phyloP scores from a whole-genome alignment of 64 coral and sea anemone species.

The Platygyra sinensis region DNA sequence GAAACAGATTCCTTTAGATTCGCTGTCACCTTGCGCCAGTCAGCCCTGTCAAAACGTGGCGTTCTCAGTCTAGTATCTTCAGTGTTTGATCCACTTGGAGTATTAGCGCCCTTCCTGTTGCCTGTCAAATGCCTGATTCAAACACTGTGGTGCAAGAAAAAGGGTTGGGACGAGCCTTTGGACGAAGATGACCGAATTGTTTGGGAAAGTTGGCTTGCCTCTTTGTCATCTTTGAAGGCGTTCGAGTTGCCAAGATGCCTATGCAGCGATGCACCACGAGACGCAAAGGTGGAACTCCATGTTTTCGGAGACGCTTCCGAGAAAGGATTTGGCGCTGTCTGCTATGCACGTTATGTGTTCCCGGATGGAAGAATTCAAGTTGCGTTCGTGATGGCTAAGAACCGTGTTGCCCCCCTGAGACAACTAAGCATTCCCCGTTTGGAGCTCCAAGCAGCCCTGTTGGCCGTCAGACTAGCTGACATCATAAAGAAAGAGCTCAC shows the following conservation, averaged over 20 bases:
- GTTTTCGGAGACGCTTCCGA: conserved; percentile 58
- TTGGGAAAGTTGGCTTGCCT: conserved; percentile 27
- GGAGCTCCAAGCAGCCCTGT: conserved; percentile 55
- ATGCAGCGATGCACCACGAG: neutral
- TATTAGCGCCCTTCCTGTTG: conserved; percentile 24
- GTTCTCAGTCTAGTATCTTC: neutral
- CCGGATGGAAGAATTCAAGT: conserved; percentile 26
- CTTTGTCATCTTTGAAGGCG: conserved; percentile 11
- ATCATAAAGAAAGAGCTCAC: conserved; percentile 40
- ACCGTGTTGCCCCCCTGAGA: conserved; percentile 19
- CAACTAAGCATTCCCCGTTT: conserved; percentile 23
- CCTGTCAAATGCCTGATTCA: conserved; percentile 35
- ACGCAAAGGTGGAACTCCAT: conserved; percentile 21
- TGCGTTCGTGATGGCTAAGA: conserved; percentile 45
- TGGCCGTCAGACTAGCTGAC: conserved; percentile 32
- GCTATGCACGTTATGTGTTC: neutral
- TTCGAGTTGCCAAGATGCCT: conserved; percentile 43
- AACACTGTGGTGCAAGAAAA: conserved; percentile 4
- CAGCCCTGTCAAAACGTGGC: neutral
- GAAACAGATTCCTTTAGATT: conserved; percentile 5
- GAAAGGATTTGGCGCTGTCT: conserved; percentile 23
- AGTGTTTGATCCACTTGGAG: conserved; percentile 19
- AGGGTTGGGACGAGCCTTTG: conserved; percentile 40
- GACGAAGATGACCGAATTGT: neutral
- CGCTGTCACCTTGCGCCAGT: neutral